Base-by-base conservation (phyloP, 2,113 vertebrate genomes). In the Perca schrenkii region DNA sequence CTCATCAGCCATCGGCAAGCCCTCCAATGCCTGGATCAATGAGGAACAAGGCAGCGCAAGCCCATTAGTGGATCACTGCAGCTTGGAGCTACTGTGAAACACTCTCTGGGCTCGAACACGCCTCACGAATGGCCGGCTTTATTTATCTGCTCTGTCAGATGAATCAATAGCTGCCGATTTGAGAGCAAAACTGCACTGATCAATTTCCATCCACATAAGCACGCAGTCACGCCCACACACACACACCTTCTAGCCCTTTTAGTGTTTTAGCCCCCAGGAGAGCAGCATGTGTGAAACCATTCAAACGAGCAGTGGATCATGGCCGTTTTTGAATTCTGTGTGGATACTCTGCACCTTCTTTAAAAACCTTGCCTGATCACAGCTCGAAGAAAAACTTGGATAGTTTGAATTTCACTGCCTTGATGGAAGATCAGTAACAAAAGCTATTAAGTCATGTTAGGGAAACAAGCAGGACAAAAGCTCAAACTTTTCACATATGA, bases 131-230 rank as follows among this genome's bases (percentile, higher is more conserved):
- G 72, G 79, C 81, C 63, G 53, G 70, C 82, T 90, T 93, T 90
- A 91, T 88, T 89, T 92, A 91, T 93, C 79, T 66, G 52, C 84
- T 88, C 88, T 92, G 92, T 91, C 91, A 90, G 87, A 86, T 77
- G 77, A 84, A 92, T 94, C 94, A 86, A 92, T 94, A 91, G 86
- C 87, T 25, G 83, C 83, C 91, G 88, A 94, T 95, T 93, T 79
- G 84, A 89, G 73, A 53, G 72, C 83, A 89, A 89, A 91, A 84
- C 78, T 64, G 80, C 70, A 40, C 80, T 87, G 75, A 91, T 85
- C 69, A 84, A 82, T 77, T 67, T 84, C 77, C 74, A 46, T 73
- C 22, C 66, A 62, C 56, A 7, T 47, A 11, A 46, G 56, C 40
- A 12, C 31, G 1, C 43, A 47, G 63, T 67, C 74, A 79, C 74